phyloP scores from a whole-genome alignment of 2,113 vertebrate genomes.

The Sciurus niger region DNA sequence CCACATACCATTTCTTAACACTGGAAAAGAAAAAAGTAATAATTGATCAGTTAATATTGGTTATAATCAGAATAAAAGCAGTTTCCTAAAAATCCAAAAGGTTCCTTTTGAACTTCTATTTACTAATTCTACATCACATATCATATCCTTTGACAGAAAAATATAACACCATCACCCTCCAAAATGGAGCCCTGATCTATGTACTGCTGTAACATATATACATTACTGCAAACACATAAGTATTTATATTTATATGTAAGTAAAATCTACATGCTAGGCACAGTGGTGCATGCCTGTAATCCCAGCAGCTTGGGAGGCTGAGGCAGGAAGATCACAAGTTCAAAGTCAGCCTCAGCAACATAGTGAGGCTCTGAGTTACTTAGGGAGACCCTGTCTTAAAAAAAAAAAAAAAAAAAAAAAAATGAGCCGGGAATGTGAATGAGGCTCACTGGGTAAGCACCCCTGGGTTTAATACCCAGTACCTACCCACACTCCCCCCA shows the following conservation, averaged over 20 bases:
- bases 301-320: too few relatives aligned
- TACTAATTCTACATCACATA: background rate
- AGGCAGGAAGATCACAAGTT: too few relatives aligned
- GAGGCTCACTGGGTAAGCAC: too few relatives aligned
- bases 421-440: too few relatives aligned
- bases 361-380: too few relatives aligned
- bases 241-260: background rate
- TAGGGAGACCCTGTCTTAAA: too few relatives aligned
- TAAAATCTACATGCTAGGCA: background rate
- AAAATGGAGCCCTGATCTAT: background rate
- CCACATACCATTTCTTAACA: slow-evolving; percentile 96
- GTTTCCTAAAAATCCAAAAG: slow-evolving; percentile 17
- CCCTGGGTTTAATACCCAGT: too few relatives aligned
- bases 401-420: too few relatives aligned
- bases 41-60: background rate
- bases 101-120: background rate
- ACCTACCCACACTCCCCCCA: too few relatives aligned
- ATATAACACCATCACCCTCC: background rate
- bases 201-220: too few relatives aligned
- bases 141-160: background rate
- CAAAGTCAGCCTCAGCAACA: too few relatives aligned
- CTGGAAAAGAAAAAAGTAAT: slow-evolving; percentile 89
- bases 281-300: too few relatives aligned
- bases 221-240: background rate
- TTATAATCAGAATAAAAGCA: background rate